Evolutionary conservation across 2,888 invertebrate genomes (phyloP), one percentile per base, ranked within the genome.

Genomic region (Archips crataeganus): DNA sequence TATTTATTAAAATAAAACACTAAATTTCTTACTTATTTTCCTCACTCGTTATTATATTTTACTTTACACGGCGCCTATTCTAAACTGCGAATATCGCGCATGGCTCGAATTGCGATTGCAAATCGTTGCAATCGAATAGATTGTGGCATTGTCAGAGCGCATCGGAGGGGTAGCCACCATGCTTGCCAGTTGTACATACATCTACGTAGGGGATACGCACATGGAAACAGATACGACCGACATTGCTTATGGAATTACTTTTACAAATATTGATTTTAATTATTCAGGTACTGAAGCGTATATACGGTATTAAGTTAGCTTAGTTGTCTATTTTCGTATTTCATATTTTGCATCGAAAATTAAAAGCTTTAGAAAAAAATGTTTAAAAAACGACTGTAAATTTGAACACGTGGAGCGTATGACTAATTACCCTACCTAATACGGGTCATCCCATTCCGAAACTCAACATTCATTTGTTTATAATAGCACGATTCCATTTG

Each of bases 51-150:
- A 54, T 15, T 15, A 54, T 32, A 32, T 5, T 0, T 0, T 2
- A 51, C 36, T n/a, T n/a, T 13, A 59, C 23, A n/a, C 32, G 63
- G 68, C 39, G 63, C 9, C 42, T 64, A 69, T 73, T 69, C 45
- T 54, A 15, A 61, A 36, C 13, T 42, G 36, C 36, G 23, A 39
- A 49, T 69, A 39, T 69, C 63, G 64, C 63, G 64, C 45, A 59
- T 59, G 49, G 34, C 67, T 49, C 45, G 59, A 57, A 39, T 39
- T 36, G 39, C 67, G 62, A 73, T 66, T 73, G 39, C 11, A 62
- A 76, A 76, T 76, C 69, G 70, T 75, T 76, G 76, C 75, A 77
- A 75, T 79, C 77, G 78, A 78, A 79, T 78, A 75, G 78, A 78
- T 78, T 78, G 79, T 77, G 76, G 75, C 75, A 75, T 76, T 79